Conservation (phyloP, 2,888 invertebrate genomes). For the Odontocolon sp. region DNA sequence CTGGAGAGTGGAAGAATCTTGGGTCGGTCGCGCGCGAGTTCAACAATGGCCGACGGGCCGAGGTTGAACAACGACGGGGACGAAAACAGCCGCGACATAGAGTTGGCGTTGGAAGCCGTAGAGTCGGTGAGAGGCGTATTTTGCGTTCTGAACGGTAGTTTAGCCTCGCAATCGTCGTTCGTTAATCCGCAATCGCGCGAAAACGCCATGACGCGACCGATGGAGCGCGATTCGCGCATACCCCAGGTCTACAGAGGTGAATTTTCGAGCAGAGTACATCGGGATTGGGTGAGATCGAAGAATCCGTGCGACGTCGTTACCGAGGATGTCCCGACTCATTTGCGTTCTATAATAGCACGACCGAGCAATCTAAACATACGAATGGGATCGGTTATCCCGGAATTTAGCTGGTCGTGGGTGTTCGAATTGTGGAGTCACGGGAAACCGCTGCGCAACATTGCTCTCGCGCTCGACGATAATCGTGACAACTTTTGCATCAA, state of each 20-base stretch:
- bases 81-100: slow-evolving; percentile 10
- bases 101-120: slow-evolving; percentile 26
- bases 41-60: slow-evolving; percentile 60
- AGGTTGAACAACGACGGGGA: slow-evolving; percentile 57
- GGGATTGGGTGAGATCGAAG: slow-evolving; percentile 63
- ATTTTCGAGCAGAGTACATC: slow-evolving; percentile 59
- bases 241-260: slow-evolving; percentile 58
- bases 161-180: not conserved
- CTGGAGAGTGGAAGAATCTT: slow-evolving; percentile 11
- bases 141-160: slow-evolving; percentile 9
- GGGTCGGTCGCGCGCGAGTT: slow-evolving; percentile 37
- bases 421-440: slow-evolving; percentile 65
- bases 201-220: slow-evolving; percentile 47
- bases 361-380: slow-evolving; percentile 59
- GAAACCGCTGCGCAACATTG: slow-evolving; percentile 68
- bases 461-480: slow-evolving; percentile 68
- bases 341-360: slow-evolving; percentile 50
- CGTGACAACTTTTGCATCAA: slow-evolving; percentile 69
- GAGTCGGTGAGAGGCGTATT: not conserved
- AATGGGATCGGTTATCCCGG: slow-evolving; percentile 57
- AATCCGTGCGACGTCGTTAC: slow-evolving; percentile 62
- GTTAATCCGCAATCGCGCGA: not conserved
- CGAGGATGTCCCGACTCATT: slow-evolving; percentile 55
- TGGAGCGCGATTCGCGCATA: slow-evolving; percentile 48
- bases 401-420: slow-evolving; percentile 61